Percentiles rank a stretch among this genome's conserved stretches.
Evolutionary conservation across 92 coral and sea anemone species (phyloP).

Genomic region (Epizoanthus scotinus): DNA sequence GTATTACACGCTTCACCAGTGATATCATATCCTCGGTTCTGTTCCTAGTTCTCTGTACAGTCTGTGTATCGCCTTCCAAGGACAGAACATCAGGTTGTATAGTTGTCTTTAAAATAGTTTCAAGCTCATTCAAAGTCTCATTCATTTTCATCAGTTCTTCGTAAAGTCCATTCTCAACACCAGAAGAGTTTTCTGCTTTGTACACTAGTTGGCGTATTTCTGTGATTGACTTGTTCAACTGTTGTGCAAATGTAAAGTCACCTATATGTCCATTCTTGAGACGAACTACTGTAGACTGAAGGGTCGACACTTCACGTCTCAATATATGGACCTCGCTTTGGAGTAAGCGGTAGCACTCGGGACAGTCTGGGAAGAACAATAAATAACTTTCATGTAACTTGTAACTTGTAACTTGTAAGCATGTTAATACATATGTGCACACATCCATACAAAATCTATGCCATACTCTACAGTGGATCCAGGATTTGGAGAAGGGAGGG

Average conservation of each 20-base stretch:
- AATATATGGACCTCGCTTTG: slow-evolving; percentile 66
- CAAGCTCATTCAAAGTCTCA: slow-evolving; percentile 61
- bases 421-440: no score
- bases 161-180: slow-evolving; percentile 59
- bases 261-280: slow-evolving; percentile 74
- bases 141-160: slow-evolving; percentile 62
- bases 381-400: background rate
- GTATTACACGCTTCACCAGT: slow-evolving; percentile 46
- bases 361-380: slow-evolving; percentile 69
- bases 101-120: slow-evolving; percentile 44
- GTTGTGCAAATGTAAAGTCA: slow-evolving; percentile 70
- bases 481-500: no score
- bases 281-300: slow-evolving; percentile 52
- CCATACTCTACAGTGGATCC: no score
- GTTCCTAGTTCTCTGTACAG: slow-evolving; percentile 33
- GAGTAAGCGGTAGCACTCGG: slow-evolving; percentile 88
- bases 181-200: slow-evolving; percentile 69
- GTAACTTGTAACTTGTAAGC: background rate
- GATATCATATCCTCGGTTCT: slow-evolving; percentile 55
- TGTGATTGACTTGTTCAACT: slow-evolving; percentile 45
- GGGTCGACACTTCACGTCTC: slow-evolving; percentile 44
- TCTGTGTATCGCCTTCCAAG: slow-evolving; percentile 44
- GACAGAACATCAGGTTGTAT: slow-evolving; percentile 59
- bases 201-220: slow-evolving; percentile 48
- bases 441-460: background rate